Conservation (phyloP, 2,888 invertebrate genomes). For the Leptinotarsa haldemani region DNA sequence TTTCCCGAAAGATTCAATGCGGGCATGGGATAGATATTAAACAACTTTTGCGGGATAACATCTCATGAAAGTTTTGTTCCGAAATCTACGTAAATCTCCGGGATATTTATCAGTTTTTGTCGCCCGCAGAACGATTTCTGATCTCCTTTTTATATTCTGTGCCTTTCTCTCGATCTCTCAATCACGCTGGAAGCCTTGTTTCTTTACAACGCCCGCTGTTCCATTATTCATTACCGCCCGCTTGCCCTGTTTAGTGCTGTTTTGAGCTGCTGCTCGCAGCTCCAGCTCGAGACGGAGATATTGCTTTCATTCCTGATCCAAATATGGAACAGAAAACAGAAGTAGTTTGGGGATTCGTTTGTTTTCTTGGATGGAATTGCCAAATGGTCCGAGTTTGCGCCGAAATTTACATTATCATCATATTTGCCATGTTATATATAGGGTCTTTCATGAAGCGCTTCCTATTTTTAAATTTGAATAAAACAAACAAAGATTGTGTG, state of each 20-base stretch:
- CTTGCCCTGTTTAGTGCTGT: slow-evolving; percentile 55
- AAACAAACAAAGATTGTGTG: too few relatives aligned
- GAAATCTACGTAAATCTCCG: slow-evolving; percentile 61
- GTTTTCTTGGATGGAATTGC: neutral
- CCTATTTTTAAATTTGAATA: too few relatives aligned
- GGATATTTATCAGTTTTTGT: slow-evolving; percentile 67
- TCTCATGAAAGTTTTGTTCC: slow-evolving; percentile 53
- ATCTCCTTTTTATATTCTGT: slow-evolving; percentile 67
- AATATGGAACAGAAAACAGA: slow-evolving; percentile 20
- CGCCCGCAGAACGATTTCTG: slow-evolving; percentile 66
- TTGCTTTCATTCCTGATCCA: slow-evolving; percentile 23
- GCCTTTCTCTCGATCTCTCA: slow-evolving; percentile 66
- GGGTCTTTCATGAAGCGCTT: too few relatives aligned
- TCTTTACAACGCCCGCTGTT: slow-evolving; percentile 66
- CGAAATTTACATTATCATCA: too few relatives aligned
- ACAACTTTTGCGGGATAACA: slow-evolving; percentile 53
- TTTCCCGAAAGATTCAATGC: slow-evolving; percentile 45
- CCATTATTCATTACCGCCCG: slow-evolving; percentile 66
- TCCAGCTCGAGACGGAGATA: slow-evolving; percentile 39
- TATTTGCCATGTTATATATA: too few relatives aligned
- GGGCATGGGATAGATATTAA: slow-evolving; percentile 48
- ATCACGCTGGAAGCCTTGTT: slow-evolving; percentile 66
- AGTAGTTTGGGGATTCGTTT: slow-evolving; percentile 14
- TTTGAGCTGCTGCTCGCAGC: slow-evolving; percentile 48
- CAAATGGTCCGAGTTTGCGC: too few relatives aligned